Evolutionary conservation across 2,113 vertebrate genomes (phyloP).

Genomic region (Orycteropus afer): DNA sequence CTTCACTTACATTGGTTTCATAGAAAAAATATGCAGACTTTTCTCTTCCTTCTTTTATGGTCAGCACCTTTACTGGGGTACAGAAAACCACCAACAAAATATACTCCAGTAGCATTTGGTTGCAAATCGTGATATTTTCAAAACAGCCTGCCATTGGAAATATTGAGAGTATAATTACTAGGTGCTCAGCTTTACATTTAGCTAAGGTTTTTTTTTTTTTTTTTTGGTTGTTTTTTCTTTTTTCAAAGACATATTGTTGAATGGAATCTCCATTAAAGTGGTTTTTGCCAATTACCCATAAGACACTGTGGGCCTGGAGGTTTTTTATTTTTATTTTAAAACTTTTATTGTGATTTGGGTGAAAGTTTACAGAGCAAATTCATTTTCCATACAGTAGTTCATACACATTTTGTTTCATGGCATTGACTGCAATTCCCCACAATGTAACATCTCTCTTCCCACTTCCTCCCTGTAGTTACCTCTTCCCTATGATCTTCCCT

Average conservation of each 20-base stretch:
- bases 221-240: too few relatives aligned
- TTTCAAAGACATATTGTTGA: conserved; percentile 60
- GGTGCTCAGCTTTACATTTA: conserved; percentile 72
- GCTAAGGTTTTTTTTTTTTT: conserved; percentile 46
- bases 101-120: conserved; percentile 78
- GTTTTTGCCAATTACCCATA: conserved; percentile 57
- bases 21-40: conserved; percentile 66
- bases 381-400: too few relatives aligned
- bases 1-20: conserved; percentile 57
- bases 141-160: conserved; percentile 80
- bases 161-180: conserved; percentile 70
- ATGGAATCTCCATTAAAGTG: conserved; percentile 59
- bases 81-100: conserved; percentile 74
- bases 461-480: too few relatives aligned
- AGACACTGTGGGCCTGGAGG: conserved; percentile 55
- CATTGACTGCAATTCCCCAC: too few relatives aligned
- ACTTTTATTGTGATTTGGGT: too few relatives aligned
- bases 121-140: conserved; percentile 83
- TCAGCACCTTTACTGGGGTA: conserved; percentile 65
- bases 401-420: too few relatives aligned
- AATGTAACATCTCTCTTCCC: too few relatives aligned
- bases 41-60: conserved; percentile 68
- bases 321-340: too few relatives aligned
- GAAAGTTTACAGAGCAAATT: too few relatives aligned
- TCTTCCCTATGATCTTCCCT: too few relatives aligned